A percentile compares a stretch with the other conserved stretches of the same genome.
These are phyloP conservation scores for Poecilobothrus nobilitatus DNA, from an alignment of 2,888 invertebrate species.

Conservation along the genomic window DNA sequence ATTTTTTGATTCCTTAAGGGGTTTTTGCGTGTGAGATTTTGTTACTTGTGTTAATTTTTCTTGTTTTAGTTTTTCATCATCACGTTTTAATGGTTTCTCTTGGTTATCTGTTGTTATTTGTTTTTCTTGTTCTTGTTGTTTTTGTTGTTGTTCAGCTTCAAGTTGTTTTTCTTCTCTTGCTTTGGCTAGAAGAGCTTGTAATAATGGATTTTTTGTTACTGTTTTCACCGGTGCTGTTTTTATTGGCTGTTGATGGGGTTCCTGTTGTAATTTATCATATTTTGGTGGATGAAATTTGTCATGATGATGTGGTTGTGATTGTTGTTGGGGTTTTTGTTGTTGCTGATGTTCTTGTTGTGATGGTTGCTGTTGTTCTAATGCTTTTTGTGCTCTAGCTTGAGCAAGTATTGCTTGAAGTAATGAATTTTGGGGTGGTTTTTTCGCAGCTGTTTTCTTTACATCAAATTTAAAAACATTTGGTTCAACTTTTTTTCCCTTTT, in stretches of 20 bases:
- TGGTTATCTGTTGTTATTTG: background rate
- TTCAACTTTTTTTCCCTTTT: slow-evolving; percentile 41
- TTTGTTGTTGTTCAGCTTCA: background rate
- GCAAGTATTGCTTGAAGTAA: background rate
- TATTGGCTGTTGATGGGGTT: background rate
- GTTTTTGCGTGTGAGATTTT: background rate
- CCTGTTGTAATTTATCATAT: slow-evolving; percentile 17
- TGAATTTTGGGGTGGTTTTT: background rate
- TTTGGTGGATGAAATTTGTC: slow-evolving; percentile 18
- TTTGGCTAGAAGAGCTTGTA: background rate
- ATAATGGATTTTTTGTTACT: background rate
- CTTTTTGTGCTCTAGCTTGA: slow-evolving; percentile 15
- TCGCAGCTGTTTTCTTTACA: slow-evolving; percentile 25
- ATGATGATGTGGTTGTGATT: background rate
- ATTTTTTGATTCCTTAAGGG: background rate
- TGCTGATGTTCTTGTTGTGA: slow-evolving; percentile 21
- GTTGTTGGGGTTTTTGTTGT: slow-evolving; percentile 18
- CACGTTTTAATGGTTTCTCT: background rate
- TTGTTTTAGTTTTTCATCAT: background rate
- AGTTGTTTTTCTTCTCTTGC: background rate
- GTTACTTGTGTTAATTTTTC: too few relatives aligned
- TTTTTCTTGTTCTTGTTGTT: background rate
- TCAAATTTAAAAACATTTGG: slow-evolving; percentile 39
- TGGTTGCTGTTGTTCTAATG: slow-evolving; percentile 13
- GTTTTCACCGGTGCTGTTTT: background rate